A percentile compares a stretch with the other conserved stretches of the same genome.
Evolutionary conservation across 2,888 invertebrate species (phyloP).

Genomic region (Stenurella melanura): DNA sequence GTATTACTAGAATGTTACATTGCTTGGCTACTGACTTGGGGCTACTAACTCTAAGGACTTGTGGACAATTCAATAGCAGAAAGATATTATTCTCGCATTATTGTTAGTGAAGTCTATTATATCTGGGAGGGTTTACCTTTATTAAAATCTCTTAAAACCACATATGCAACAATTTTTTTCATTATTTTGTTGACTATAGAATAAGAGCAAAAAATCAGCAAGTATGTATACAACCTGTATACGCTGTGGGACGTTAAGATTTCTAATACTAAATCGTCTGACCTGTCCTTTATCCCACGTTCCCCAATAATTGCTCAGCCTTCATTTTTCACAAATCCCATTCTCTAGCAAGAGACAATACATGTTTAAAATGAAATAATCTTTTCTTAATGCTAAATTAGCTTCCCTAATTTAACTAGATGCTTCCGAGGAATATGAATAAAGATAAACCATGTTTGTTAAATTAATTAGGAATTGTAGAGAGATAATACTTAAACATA

Average conservation of each 20-base stretch:
- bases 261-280: neutral
- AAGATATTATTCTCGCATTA: too few species aligned
- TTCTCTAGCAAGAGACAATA: neutral
- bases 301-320: conserved; percentile 6
- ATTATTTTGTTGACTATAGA: too few species aligned
- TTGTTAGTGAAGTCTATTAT: too few species aligned
- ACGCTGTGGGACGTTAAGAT: neutral
- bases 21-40: too few species aligned
- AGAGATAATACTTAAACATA: neutral
- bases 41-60: too few species aligned
- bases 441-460: neutral
- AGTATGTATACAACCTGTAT: neutral
- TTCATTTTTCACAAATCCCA: conserved; percentile 7
- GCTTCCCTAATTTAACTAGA: neutral
- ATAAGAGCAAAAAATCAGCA: too few species aligned
- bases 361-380: neutral
- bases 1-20: too few species aligned
- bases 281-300: neutral
- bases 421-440: neutral
- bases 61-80: too few species aligned
- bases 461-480: conserved; percentile 1
- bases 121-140: too few species aligned
- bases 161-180: too few species aligned
- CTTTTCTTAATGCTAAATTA: neutral
- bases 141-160: too few species aligned